Percentiles rank a stretch among this genome's conserved stretches.
Conservation (phyloP, 2,113 vertebrate genomes). For the Channa maculata region DNA sequence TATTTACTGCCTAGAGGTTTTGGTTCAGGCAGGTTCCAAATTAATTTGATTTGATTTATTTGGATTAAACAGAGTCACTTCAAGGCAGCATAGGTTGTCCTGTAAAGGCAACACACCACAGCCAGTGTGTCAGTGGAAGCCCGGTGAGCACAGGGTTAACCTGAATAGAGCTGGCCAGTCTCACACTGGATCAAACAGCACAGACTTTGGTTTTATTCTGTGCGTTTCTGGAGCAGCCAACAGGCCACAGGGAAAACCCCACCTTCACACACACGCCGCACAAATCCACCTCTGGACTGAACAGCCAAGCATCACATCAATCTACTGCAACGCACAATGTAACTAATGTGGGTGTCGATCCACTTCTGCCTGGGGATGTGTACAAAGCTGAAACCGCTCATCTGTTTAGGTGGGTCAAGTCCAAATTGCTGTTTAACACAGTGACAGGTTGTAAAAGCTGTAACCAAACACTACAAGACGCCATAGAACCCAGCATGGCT, state of each 20-base stretch:
- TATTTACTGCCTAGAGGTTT: too few species aligned
- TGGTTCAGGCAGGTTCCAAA: too few species aligned
- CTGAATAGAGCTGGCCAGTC: background rate
- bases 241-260: background rate
- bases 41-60: too few species aligned
- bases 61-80: too few species aligned
- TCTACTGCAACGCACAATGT: background rate
- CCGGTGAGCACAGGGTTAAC: background rate
- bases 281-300: background rate
- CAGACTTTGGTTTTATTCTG: background rate
- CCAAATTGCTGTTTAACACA: background rate
- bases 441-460: background rate
- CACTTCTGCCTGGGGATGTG: constrained; percentile 5
- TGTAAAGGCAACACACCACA: too few species aligned
- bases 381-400: background rate
- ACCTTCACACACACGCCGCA: constrained; percentile 5
- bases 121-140: too few species aligned
- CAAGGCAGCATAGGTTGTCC: too few species aligned
- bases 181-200: background rate
- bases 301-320: constrained; percentile 1
- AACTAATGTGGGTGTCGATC: constrained; percentile 15
- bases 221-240: background rate
- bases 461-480: background rate
- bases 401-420: background rate
- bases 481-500: background rate